Evolutionary conservation across 2,888 invertebrate species (phyloP).

Genomic region (Idaea straminata): DNA sequence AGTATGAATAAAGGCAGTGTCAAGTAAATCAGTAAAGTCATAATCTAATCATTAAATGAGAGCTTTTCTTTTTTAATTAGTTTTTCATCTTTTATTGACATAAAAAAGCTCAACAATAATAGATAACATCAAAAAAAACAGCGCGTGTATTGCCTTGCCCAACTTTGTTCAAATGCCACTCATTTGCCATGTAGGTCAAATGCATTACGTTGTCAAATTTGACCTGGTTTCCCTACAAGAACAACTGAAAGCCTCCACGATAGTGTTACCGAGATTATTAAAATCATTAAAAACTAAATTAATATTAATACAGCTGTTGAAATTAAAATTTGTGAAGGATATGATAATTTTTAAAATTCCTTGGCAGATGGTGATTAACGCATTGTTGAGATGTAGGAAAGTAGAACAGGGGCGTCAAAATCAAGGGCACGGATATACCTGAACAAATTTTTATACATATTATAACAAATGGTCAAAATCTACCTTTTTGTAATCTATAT

Average conservation of each 20-base stretch:
- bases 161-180: constrained; percentile 60
- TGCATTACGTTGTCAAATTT: constrained; percentile 70
- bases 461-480: constrained; percentile 55
- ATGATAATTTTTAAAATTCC: constrained; percentile 34
- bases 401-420: constrained; percentile 73
- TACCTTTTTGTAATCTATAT: constrained; percentile 43
- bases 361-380: constrained; percentile 64
- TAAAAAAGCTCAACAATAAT: constrained; percentile 9
- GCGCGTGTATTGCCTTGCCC: constrained; percentile 37
- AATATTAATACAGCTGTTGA: not conserved
- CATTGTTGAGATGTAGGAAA: constrained; percentile 72
- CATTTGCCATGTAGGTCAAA: constrained; percentile 68
- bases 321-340: constrained; percentile 30
- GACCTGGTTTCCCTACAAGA: constrained; percentile 59
- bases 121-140: constrained; percentile 16
- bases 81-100: not conserved
- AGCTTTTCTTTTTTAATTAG: not conserved
- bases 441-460: constrained; percentile 48
- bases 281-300: constrained; percentile 5
- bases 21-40: not conserved
- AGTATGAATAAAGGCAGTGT: not conserved
- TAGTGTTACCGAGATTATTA: constrained; percentile 20
- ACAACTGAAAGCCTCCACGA: constrained; percentile 32
- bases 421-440: constrained; percentile 65
- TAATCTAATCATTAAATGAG: not conserved